Evolutionary conservation across 2,797 vertebrate genomes (phyloP), one percentile per base, ranked within the genome.

Genomic region (Danio tinwini): DNA sequence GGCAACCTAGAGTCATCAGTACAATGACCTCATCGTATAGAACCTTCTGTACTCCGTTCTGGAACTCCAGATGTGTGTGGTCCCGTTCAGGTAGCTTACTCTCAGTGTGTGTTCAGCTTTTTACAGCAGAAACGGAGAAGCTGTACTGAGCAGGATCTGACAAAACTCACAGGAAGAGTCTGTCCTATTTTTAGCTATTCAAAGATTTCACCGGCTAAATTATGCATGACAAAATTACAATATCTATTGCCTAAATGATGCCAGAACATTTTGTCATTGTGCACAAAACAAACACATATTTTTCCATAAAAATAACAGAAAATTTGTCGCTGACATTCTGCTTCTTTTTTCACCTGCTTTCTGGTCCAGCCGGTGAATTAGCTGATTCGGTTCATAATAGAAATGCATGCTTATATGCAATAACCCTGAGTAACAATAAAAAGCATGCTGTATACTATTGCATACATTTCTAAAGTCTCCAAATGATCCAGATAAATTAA

Each of bases 171-270:
- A 49, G 45, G 64, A 68, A 50, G 8, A 50, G 1, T 67, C 64
- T 11, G 65, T 68, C 19, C 65, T 37, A 37, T 68, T 50, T 68
- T 10, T n/a, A 49, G 1, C 13, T n/a, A 13, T 4, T 68, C 45
- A 50, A 68, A 50, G 45, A 50, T 68, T 68, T n/a, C 16, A 68
- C 37, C 21, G 16, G 45, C 13, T 68, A 21, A 50, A 68, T 50
- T 50, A 68, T n/a, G 13, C 14, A 37, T 16, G 13, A 16, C 64
- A 67, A 49, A 14, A 67, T 49, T 21, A 49, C 44, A 67, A 7
- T 67, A 29, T 67, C 17, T 49, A 6, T 29, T 67, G 45, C 45
- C 13, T 49, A 67, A 67, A 49, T 67, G 1, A 5, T 67, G 19
- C 4, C 12, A 49, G 19, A 67, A 29, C 2, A 14, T 5, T 29